Evolutionary conservation across 2,797 vertebrate species (phyloP), one percentile per base, ranked within the genome.

Genomic region (Xiphorhynchus erythropygius): DNA sequence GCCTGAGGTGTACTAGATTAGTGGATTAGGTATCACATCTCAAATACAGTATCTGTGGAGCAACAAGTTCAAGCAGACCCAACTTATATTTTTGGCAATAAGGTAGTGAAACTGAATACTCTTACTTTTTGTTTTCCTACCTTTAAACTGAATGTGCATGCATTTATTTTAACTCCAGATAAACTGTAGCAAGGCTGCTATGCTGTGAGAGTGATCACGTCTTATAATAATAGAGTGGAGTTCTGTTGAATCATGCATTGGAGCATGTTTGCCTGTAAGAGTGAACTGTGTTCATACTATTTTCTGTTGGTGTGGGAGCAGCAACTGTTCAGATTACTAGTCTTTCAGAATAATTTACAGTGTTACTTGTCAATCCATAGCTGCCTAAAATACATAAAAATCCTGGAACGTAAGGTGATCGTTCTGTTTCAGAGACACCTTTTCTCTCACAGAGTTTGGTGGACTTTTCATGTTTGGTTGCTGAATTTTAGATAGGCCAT

Each of bases 1-100:
- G 93, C 95, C 93, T 93, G 87, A 82, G 92, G 94, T 91, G 94
- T 91, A 67, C 93, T 96, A 79, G 93, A 93, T 95, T 93, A 94
- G 94, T 79, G 85, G 81, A 70, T 63, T 73, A 46, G 91, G 89
- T 94, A 88, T 94, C 82, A 89, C 76, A 73, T 94, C 77, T 92
- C 62, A 94, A 64, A 91, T 73, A 67, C 79, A 49, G 91, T 93
- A 59, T 95, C 67, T 79, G 88, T 88, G 83, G 70, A 95, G 94
- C 77, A 94, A 71, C 13, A 47, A 77, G 80, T 94, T 93, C 80
- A 87, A 84, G 67, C 35, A 87, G 85, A 84, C 63, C 53, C 19
- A 44, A 93, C 80, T 95, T 94, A 60, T 47, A 50, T 91, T 94
- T 89, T 88, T 57, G 3, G 49, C 56, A 69, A 21, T 47, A 55